Evolutionary conservation across 2,113 vertebrate species (phyloP), one percentile per base, ranked within the genome.

Genomic region (Caracal caracal): DNA sequence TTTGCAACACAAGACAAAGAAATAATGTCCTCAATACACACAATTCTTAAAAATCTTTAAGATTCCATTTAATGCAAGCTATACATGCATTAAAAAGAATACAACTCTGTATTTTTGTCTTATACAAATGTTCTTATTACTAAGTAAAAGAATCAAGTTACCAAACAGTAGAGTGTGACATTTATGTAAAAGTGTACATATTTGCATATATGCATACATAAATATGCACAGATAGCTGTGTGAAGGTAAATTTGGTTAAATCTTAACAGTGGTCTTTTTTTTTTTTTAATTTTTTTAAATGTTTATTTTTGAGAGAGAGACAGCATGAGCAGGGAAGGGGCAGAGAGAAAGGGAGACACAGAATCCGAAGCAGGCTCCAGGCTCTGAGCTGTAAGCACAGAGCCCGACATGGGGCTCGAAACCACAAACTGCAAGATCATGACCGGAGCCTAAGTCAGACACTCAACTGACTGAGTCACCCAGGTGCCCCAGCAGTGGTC

Each of bases 61-160:
- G 63, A 93, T 75, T 94, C 35, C 49, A 73, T 88, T 90, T 35
- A 93, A 96, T 88, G 24, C 9, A 91, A 95, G 87, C 22, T 84
- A 78, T 59, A 73, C 1, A 91, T 70, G 26, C 83, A 78, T 93
- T 91, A 66, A 68, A 87, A 88, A 88, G 35, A 81, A 89, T 84
- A 84, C 40, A 51, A 96, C 91, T 84, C 53, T 87, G 9, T 66
- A 84, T 68, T 79, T 75, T 75, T 70, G 8, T 81, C 65, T 84
- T 93, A 59, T 93, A 93, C 61, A 93, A 85, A 95, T 83, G n/a
- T 11, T 90, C n/a, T 84, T n/a, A 65, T 40, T 81, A 94, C 56
- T 90, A 90, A 95, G 47, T 59, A 26, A 93, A 93, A 85, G 73
- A 94, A 90, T 66, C 43, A 73, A 92, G 4, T 10, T 85, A 80